These are phyloP conservation scores for Microplitis manilae DNA, from an alignment of 2,888 invertebrate genomes.

Conservation along the genomic window DNA sequence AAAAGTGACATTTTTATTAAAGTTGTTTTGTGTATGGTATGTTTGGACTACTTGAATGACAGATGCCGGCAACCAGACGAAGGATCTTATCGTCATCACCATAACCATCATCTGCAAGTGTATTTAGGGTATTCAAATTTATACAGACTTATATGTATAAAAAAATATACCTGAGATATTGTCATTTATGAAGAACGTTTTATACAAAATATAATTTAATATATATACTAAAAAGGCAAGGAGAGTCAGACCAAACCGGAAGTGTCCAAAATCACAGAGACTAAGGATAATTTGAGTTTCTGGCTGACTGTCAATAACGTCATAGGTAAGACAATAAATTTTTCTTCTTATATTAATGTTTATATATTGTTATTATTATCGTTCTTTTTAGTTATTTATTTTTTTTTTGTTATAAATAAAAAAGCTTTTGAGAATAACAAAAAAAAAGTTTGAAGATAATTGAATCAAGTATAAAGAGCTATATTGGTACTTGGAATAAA, in stretches of 20 bases:
- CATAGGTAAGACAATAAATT: conserved; percentile 41
- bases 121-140: background rate
- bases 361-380: background rate
- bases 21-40: background rate
- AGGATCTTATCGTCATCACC: background rate
- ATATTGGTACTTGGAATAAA: conserved; percentile 4
- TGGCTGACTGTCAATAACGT: conserved; percentile 43
- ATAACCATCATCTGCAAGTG: conserved; percentile 1
- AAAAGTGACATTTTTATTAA: background rate
- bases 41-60: background rate
- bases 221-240: conserved; percentile 14
- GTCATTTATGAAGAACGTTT: conserved; percentile 1
- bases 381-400: background rate
- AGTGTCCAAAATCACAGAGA: conserved; percentile 46
- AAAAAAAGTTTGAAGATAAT: background rate
- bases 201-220: background rate
- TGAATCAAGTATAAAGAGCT: background rate
- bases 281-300: conserved; percentile 45
- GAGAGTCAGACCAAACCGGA: conserved; percentile 35
- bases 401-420: background rate
- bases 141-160: background rate
- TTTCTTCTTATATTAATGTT: background rate
- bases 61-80: conserved; percentile 10
- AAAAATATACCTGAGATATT: background rate
- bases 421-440: background rate